phyloP scores from a whole-genome alignment of 2,113 vertebrate genomes.

The Bambusicola thoracicus region DNA sequence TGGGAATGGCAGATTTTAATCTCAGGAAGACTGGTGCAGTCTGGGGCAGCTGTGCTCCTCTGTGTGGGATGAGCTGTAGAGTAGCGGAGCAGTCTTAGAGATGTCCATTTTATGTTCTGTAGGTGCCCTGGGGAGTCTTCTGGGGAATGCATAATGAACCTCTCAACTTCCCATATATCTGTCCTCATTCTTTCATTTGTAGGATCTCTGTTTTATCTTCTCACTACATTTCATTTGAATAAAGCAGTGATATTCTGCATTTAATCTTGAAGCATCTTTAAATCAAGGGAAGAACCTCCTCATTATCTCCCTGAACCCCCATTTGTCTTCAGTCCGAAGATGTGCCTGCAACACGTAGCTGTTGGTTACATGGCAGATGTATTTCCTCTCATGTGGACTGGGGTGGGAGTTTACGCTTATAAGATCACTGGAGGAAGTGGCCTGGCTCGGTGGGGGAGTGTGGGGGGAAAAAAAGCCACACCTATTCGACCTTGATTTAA shows the following conservation, averaged over 20 bases:
- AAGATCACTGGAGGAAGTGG: background rate
- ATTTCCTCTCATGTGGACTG: background rate
- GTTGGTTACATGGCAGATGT: background rate
- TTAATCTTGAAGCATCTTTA: background rate
- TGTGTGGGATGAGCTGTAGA: background rate
- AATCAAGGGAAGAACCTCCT: background rate
- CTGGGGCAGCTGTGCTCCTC: background rate
- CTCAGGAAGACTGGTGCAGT: background rate
- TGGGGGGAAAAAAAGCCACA: background rate
- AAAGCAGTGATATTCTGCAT: background rate
- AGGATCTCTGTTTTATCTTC: background rate
- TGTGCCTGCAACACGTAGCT: background rate
- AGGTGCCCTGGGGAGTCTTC: background rate
- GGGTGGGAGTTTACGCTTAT: background rate
- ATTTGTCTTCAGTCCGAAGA: background rate
- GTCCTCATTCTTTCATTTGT: background rate
- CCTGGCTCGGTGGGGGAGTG: background rate
- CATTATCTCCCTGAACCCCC: background rate
- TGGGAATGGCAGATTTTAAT: background rate
- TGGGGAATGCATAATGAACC: background rate
- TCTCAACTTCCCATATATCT: background rate
- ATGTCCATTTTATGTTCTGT: rapidly evolving
- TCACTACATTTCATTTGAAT: background rate
- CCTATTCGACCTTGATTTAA: background rate
- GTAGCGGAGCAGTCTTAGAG: background rate